Evolutionary conservation across 2,888 invertebrate species (phyloP).

Genomic region (Andrena fulva): DNA sequence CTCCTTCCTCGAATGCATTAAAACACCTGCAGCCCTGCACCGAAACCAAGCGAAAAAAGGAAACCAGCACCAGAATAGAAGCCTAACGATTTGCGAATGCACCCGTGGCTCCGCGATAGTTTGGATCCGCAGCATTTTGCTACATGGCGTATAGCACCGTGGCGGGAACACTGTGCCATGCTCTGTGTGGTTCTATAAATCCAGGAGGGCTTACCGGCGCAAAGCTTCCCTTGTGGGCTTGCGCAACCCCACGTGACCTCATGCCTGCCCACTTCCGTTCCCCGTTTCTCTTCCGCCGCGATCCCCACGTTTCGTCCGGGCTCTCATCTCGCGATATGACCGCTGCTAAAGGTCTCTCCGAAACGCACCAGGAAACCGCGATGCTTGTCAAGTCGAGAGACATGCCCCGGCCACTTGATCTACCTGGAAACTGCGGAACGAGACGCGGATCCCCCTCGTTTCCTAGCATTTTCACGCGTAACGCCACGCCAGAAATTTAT

Average conservation of each 20-base stretch:
- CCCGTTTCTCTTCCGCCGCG: slow-evolving; percentile 36
- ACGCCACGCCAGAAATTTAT: slow-evolving; percentile 34
- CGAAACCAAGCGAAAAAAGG: slow-evolving; percentile 8
- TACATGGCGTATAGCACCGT: slow-evolving; percentile 80
- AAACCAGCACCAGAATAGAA: slow-evolving; percentile 46
- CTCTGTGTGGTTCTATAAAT: slow-evolving; percentile 85
- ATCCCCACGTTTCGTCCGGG: slow-evolving; percentile 38
- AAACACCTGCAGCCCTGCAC: not conserved
- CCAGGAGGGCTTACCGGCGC: slow-evolving; percentile 84
- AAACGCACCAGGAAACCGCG: slow-evolving; percentile 45
- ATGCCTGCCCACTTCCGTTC: slow-evolving; percentile 53
- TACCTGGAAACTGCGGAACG: slow-evolving; percentile 21
- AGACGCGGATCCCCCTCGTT: slow-evolving; percentile 33
- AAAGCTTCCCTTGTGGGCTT: slow-evolving; percentile 85
- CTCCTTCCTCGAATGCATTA: not conserved
- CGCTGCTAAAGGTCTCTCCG: slow-evolving; percentile 44
- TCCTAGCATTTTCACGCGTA: slow-evolving; percentile 33
- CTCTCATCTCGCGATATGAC: slow-evolving; percentile 48
- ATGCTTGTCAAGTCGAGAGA: slow-evolving; percentile 49
- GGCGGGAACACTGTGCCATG: slow-evolving; percentile 74
- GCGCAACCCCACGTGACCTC: slow-evolving; percentile 73
- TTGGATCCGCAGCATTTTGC: slow-evolving; percentile 80
- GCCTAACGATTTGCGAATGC: slow-evolving; percentile 59
- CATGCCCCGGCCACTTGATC: slow-evolving; percentile 40
- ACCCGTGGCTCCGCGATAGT: slow-evolving; percentile 40